Base-by-base conservation (phyloP, 2,888 invertebrate genomes). In the Cancer borealis region DNA sequence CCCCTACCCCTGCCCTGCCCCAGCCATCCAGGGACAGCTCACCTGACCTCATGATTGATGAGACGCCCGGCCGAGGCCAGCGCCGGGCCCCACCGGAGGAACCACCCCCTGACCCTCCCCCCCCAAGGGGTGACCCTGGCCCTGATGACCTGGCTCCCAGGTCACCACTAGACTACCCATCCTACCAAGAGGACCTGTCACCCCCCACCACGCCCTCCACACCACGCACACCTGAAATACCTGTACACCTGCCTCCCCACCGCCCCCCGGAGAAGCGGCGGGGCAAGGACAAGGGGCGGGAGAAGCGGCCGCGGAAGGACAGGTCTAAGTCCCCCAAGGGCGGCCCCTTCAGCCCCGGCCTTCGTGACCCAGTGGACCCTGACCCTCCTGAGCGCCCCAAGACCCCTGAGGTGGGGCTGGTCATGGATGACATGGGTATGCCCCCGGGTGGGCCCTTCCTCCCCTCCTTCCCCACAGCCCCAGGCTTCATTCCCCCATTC, bases 1-100 rank as follows among this genome's bases (percentile, higher is more conserved):
- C 21, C 8, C 92, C 88, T 1, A 10, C 14, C 39, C 84, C 84
- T 8, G 54, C 92, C 54, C 89, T 91, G 8, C 87, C 73, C 14
- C 95, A 93, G 45, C 93, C 79, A n/a, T 95, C 95, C 21, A 87
- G 95, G 30, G 94, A 94, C 66, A 95, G 95, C 66, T 95, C 95
- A n/a, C 95, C 95, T 3, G 95, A 94, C 79, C 94, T 95, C 30
- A 95, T 95, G 95, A 95, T 95, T 84, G 95, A 95, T 46, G 95
- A 94, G 39, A 93, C 87, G 14, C 92, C 94, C 26, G 88, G 92
- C 49, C 60, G 91, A 49, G 93, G 88, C 30, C 95, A 91, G 73
- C 84, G 93, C 14, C 45, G 93, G 26, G 73, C 60, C 0, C 91
- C 95, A 0, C 93, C 93, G 17, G 95, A 95, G 8, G 39, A 92